Percentiles rank a stretch among this genome's conserved stretches.
Conservation (phyloP, 2,888 invertebrate species). For the Scaeva pyrastri region DNA sequence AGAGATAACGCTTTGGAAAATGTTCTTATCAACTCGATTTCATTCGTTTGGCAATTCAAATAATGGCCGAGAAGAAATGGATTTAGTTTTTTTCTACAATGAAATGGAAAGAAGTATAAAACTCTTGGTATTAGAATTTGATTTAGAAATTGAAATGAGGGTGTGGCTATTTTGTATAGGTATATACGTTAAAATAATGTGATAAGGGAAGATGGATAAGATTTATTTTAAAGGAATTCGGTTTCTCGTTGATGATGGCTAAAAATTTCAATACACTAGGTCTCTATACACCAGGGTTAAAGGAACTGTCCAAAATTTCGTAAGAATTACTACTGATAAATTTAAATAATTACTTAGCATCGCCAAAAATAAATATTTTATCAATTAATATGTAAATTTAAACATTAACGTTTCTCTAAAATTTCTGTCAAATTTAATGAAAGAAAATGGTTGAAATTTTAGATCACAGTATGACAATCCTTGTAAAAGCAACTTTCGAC, state of each 20-base stretch:
- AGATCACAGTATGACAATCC: no score
- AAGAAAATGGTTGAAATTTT: no score
- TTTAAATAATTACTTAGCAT: no score
- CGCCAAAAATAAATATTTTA: no score
- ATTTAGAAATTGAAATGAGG: slow-evolving; percentile 38
- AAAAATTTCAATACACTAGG: no score
- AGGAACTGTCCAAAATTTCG: no score
- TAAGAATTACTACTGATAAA: no score
- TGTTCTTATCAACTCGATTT: slow-evolving; percentile 50
- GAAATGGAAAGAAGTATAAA: slow-evolving; percentile 5
- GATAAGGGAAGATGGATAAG: slow-evolving; percentile 13
- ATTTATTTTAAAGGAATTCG: not conserved
- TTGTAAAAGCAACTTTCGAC: no score
- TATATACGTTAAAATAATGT: not conserved
- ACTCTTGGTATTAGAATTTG: slow-evolving; percentile 2
- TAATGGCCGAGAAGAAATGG: slow-evolving; percentile 47
- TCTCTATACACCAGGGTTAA: no score
- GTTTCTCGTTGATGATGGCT: not conserved
- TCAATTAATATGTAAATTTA: no score
- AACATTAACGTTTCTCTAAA: no score
- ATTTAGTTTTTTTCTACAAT: slow-evolving; percentile 22
- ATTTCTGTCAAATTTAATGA: no score
- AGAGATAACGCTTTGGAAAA: slow-evolving; percentile 58
- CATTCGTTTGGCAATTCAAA: slow-evolving; percentile 69
- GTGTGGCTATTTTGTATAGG: slow-evolving; percentile 5